These are phyloP conservation scores for Nothocercus julius DNA, from an alignment of 2,113 vertebrate genomes.

Conservation along the genomic window DNA sequence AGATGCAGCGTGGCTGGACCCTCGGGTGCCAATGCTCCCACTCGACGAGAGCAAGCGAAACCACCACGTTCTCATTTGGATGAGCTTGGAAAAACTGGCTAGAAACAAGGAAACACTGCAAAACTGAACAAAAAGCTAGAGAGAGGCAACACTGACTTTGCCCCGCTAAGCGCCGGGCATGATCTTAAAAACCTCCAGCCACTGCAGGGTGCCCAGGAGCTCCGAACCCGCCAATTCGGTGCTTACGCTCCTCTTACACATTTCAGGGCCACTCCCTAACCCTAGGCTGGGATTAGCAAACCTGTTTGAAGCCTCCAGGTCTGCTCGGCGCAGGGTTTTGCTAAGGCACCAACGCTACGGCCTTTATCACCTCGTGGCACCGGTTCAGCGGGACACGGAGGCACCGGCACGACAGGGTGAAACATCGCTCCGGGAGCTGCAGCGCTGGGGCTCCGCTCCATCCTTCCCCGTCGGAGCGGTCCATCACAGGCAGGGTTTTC, in stretches of 20 bases:
- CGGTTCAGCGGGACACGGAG: background rate
- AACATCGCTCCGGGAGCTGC: background rate
- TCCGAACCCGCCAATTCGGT: rapidly evolving
- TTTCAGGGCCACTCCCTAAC: background rate
- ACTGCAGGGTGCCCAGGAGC: rapidly evolving
- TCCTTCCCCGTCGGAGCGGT: background rate
- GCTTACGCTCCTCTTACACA: background rate
- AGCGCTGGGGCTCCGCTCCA: background rate
- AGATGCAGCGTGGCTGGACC: background rate
- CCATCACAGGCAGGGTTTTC: background rate
- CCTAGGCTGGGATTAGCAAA: background rate
- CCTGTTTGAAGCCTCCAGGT: background rate
- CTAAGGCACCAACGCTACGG: rapidly evolving
- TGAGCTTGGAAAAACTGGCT: rapidly evolving
- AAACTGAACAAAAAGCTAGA: too few relatives aligned
- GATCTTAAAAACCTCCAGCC: background rate
- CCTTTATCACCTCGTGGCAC: background rate
- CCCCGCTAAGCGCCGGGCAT: background rate
- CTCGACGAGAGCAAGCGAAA: rapidly evolving
- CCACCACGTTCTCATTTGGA: background rate
- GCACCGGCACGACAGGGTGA: rapidly evolving
- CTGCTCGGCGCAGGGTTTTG: rapidly evolving
- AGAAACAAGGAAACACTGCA: background rate
- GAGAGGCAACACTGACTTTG: too few relatives aligned
- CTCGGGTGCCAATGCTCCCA: background rate